Evolutionary conservation across 2,113 vertebrate genomes (phyloP).

Genomic region (Protobothrops flavoviridis): DNA sequence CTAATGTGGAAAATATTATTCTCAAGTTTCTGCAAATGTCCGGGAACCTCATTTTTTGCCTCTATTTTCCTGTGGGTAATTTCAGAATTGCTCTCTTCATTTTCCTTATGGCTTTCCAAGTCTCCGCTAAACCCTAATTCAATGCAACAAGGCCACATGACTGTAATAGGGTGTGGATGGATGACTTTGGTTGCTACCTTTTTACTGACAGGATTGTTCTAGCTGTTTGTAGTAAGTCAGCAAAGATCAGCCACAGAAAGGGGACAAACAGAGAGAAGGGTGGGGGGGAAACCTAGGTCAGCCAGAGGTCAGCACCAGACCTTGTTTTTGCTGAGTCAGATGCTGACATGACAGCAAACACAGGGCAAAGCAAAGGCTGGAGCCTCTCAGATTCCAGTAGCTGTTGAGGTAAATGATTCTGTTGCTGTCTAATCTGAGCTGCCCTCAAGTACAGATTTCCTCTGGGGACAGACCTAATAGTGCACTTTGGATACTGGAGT

Average conservation of each 20-base stretch:
- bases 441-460: background rate
- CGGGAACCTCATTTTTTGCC: background rate
- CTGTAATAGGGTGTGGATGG: background rate
- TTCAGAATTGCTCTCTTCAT: background rate
- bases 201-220: slow-evolving; percentile 59
- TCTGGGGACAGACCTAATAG: background rate
- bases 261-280: slow-evolving; percentile 24
- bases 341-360: slow-evolving; percentile 50
- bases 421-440: background rate
- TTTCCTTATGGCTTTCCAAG: background rate
- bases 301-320: slow-evolving; percentile 19
- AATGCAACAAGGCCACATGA: slow-evolving; percentile 1
- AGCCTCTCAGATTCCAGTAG: background rate
- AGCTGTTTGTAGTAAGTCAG: slow-evolving; percentile 64
- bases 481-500: background rate
- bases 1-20: background rate
- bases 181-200: slow-evolving; percentile 17
- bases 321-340: slow-evolving; percentile 53
- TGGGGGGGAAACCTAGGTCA: slow-evolving; percentile 33
- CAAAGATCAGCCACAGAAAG: slow-evolving; percentile 52
- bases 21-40: background rate
- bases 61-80: background rate
- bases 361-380: background rate
- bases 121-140: background rate
- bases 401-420: background rate